Evolutionary conservation across 1,140 invertebrate genomes (phyloP), one percentile per base, ranked within the genome.

Genomic region (Dryas iulia): DNA sequence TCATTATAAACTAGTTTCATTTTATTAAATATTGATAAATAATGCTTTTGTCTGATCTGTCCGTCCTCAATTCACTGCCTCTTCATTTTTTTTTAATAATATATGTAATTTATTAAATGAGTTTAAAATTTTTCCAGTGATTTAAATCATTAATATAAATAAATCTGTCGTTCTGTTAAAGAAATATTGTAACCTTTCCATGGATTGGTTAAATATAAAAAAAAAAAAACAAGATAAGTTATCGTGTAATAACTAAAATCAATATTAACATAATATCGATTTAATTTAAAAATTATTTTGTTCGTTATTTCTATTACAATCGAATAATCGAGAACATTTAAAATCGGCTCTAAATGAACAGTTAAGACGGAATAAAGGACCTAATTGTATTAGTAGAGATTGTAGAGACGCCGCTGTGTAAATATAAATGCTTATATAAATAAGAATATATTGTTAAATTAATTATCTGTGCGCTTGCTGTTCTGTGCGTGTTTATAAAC

Each of bases 321-420:
- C 1, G 4, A 6, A 21, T 6, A 31, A 10, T 31, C 30, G 8
- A 31, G 30, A 31, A 31, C 10, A 31, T 31, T 31, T 8, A 8
- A 47, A 47, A 47, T 21, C 14, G 39, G 18, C 39, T 14, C 39
- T 47, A 47, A 47, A 47, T 47, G 18, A 47, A 21, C 39, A 21
- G 39, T 21, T 47, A 47, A 47, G 39, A 47, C 7, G 25, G 24
- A 35, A 57, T 59, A 59, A 66, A 30, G 56, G 31, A 65, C 62
- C 62, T 65, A 65, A 57, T 65, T 31, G 62, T 66, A 47, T 53
- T 59, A 53, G 57, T 66, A 66, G 64, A 53, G 25, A 24, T 59
- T 59, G 54, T 66, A 66, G 28, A 59, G 33, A 52, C 18, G 31
- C 56, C 11, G 35, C 24, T 33, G 10, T 66, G 64, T 66, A 66